Conservation (phyloP, 2,797 vertebrate genomes). For the Coregonus suidteri region DNA sequence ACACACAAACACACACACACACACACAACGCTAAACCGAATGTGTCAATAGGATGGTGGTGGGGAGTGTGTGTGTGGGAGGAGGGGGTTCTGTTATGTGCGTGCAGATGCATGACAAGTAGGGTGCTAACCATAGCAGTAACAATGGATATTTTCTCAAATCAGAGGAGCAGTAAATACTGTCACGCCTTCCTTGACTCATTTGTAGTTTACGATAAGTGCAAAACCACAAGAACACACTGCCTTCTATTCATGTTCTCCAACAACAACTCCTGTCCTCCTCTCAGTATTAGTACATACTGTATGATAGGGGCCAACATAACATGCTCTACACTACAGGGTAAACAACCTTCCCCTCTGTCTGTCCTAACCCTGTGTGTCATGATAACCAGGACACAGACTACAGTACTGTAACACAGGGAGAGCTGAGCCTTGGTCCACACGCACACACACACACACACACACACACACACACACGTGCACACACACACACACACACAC, state of each 20-base stretch:
- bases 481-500: too few species aligned
- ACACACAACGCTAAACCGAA: neutral
- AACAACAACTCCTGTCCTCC: too few species aligned
- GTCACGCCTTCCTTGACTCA: slow-evolving; percentile 38
- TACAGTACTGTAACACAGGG: too few species aligned
- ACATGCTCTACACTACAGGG: too few species aligned
- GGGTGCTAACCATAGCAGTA: slow-evolving; percentile 53
- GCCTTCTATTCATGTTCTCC: neutral
- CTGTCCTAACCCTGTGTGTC: too few species aligned
- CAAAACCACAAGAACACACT: slow-evolving; percentile 16
- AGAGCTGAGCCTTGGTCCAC: neutral
- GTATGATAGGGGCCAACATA: too few species aligned
- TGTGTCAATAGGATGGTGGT: slow-evolving; percentile 44
- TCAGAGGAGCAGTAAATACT: slow-evolving; percentile 57
- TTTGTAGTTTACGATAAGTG: slow-evolving; percentile 60
- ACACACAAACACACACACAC: slow-evolving; percentile 17
- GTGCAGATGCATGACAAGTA: slow-evolving; percentile 28
- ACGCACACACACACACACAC: neutral
- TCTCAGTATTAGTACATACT: too few species aligned
- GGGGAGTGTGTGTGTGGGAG: slow-evolving; percentile 6
- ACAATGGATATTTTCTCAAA: slow-evolving; percentile 57
- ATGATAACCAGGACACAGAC: too few species aligned
- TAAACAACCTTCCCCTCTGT: too few species aligned
- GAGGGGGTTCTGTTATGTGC: slow-evolving; percentile 7
- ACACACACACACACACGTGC: neutral